Percentiles rank a stretch among this genome's conserved stretches.
Evolutionary conservation across 23 tunicate species (phyloP).

Genomic region (Ascidia mentula): DNA sequence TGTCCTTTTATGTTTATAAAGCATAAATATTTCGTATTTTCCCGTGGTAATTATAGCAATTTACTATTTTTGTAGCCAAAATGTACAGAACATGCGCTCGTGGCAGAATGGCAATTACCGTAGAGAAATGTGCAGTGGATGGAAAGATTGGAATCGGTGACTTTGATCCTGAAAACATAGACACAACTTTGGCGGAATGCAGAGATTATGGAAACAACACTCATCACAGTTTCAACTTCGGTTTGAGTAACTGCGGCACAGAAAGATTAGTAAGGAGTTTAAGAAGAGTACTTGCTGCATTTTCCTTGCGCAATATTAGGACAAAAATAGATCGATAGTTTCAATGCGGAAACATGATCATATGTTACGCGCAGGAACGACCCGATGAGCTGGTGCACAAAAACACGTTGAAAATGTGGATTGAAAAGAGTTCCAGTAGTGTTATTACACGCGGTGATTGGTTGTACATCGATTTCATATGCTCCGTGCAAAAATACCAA

Average conservation of each 20-base stretch:
- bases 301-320: too few relatives aligned
- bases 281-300: too few relatives aligned
- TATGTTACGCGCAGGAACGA: too few relatives aligned
- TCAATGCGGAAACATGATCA: too few relatives aligned
- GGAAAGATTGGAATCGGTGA: neutral
- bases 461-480: neutral
- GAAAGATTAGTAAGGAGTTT: neutral
- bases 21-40: too few relatives aligned
- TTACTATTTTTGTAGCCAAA: neutral
- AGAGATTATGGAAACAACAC: neutral
- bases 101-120: neutral
- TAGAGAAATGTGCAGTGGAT: slow-evolving; percentile 1
- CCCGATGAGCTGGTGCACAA: too few relatives aligned
- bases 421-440: neutral
- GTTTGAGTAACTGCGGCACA: neutral
- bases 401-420: neutral
- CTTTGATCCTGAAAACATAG: neutral
- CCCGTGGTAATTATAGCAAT: neutral
- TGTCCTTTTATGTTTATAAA: too few relatives aligned
- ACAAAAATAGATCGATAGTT: too few relatives aligned
- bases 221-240: neutral
- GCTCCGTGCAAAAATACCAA: neutral
- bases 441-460: neutral
- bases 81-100: neutral
- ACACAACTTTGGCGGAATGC: neutral